Evolutionary conservation across 2,888 invertebrate genomes (phyloP).

Genomic region (Diplazon laetatorius): DNA sequence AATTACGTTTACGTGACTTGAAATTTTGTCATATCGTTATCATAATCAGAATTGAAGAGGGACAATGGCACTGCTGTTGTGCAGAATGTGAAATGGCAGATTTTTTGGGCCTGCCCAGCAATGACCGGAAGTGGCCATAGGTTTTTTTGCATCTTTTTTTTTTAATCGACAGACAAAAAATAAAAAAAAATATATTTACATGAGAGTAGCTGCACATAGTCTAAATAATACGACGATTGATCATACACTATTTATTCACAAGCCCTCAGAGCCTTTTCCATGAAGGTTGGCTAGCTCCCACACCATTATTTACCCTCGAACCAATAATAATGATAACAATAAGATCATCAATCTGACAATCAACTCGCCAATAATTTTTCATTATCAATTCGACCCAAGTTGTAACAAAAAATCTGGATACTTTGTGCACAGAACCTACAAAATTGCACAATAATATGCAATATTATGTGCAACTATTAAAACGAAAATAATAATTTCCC

Average conservation of each 20-base stretch:
- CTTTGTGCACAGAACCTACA: no score
- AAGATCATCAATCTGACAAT: no score
- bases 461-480: no score
- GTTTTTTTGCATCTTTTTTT: conserved; percentile 34
- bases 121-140: conserved; percentile 34
- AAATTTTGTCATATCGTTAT: conserved; percentile 35
- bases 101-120: not conserved
- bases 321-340: no score
- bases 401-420: no score
- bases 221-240: conserved; percentile 1
- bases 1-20: conserved; percentile 41
- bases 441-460: no score
- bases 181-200: conserved; percentile 18
- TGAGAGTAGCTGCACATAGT: not conserved
- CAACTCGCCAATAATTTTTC: no score
- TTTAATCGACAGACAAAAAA: conserved; percentile 21
- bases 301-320: no score
- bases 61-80: not conserved
- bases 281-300: no score
- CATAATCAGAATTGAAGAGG: not conserved
- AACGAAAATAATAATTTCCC: no score
- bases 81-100: conserved; percentile 18
- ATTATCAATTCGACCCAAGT: no score
- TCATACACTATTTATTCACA: conserved; percentile 4
- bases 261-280: not conserved